Conservation (phyloP, 2,888 invertebrate genomes). For the Geotrupes spiniger region DNA sequence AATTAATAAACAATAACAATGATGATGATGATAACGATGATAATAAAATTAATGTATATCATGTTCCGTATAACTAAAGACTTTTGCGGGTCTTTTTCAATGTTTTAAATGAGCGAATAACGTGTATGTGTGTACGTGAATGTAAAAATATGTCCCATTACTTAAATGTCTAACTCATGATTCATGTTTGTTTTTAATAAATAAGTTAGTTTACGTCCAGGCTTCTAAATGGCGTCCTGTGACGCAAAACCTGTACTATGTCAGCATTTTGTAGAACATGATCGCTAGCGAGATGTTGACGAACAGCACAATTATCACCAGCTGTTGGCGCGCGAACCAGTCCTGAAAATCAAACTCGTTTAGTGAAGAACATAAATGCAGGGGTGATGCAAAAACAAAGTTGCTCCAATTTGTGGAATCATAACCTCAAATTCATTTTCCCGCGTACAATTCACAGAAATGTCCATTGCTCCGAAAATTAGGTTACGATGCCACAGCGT, state of each 20-base stretch:
- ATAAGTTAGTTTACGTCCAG: too few species aligned
- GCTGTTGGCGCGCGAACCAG: slow-evolving; percentile 95
- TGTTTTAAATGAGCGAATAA: slow-evolving; percentile 4
- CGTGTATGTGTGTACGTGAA: slow-evolving; percentile 9
- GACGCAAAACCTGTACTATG: slow-evolving; percentile 72
- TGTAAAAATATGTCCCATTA: slow-evolving; percentile 37
- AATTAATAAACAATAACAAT: slow-evolving; percentile 6
- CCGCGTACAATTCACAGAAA: slow-evolving; percentile 26
- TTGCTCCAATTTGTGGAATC: slow-evolving; percentile 5
- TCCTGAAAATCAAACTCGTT: slow-evolving; percentile 62
- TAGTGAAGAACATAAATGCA: too few species aligned
- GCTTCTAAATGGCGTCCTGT: slow-evolving; percentile 23
- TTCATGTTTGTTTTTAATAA: slow-evolving; percentile 9
- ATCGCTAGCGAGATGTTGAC: slow-evolving; percentile 92
- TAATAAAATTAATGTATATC: slow-evolving; percentile 14
- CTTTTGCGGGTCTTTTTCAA: slow-evolving; percentile 13
- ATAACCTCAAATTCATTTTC: slow-evolving; percentile 29
- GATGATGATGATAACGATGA: background rate
- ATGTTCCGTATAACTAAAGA: too few species aligned
- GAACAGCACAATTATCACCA: slow-evolving; percentile 89
- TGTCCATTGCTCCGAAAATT: too few species aligned
- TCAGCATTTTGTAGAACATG: slow-evolving; percentile 93
- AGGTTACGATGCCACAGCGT: too few species aligned
- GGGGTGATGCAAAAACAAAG: too few species aligned
- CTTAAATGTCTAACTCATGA: slow-evolving; percentile 28